phyloP scores from a whole-genome alignment of 2,888 invertebrate genomes.

The Thecocarcelia acutangulata region DNA sequence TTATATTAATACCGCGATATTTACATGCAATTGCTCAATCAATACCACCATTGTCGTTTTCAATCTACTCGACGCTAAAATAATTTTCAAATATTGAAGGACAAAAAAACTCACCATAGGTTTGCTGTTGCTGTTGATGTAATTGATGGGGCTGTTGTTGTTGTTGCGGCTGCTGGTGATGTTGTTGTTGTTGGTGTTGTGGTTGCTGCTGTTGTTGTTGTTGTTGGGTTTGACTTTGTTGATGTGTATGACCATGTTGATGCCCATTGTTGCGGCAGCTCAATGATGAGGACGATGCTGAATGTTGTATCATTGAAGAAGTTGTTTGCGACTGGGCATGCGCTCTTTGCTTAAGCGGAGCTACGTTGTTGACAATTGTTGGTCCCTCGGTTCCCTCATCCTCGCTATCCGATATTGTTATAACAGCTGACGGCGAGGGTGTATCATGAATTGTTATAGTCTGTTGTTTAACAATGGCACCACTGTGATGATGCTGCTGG shows the following conservation, averaged over 20 bases:
- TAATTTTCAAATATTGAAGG: not conserved
- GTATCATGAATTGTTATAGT: conserved; percentile 98
- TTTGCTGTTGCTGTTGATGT: conserved; percentile 82
- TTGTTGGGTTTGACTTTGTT: conserved; percentile 73
- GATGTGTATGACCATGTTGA: conserved; percentile 71
- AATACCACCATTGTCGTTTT: too few species aligned
- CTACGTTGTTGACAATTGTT: conserved; percentile 68
- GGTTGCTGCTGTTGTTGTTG: conserved; percentile 81
- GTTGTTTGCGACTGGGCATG: conserved; percentile 80
- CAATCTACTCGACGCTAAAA: too few species aligned
- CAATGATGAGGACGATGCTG: conserved; percentile 74
- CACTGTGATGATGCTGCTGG: conserved; percentile 72
- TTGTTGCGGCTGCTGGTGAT: conserved; percentile 80
- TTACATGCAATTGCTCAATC: too few species aligned
- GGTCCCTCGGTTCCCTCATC: conserved; percentile 86
- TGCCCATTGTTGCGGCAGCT: conserved; percentile 74
- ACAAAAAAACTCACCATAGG: conserved; percentile 61
- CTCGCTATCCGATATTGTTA: conserved; percentile 97
- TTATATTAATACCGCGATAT: too few species aligned
- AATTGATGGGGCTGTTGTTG: conserved; percentile 75
- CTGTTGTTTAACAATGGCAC: conserved; percentile 82
- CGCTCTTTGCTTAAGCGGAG: conserved; percentile 77
- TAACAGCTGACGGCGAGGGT: conserved; percentile 96
- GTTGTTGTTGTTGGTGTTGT: conserved; percentile 81
- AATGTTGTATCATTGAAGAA: conserved; percentile 77